Base-by-base conservation (phyloP, 30 jellyfish, hydroid and myxozoan genomes). In the Phacellophora camtschatica region DNA sequence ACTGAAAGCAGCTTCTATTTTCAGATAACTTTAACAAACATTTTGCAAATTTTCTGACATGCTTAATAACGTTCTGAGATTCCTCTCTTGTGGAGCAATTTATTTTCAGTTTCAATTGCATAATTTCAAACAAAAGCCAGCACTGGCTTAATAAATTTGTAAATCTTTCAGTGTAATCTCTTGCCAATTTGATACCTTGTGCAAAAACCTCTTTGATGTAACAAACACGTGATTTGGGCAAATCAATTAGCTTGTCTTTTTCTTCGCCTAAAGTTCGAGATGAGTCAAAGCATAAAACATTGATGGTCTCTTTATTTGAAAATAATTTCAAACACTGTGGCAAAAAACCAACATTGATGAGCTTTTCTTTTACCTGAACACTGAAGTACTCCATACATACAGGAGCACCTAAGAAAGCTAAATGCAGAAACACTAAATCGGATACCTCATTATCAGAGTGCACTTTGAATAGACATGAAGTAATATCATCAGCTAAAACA, bases 61-160 rank as follows among this genome's bases (percentile, higher is more conserved):
- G 54, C 34, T 89, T 89, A 45, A 83, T 32, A 31, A 28, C 76
- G 18, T 23, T 25, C 48, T 74, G 82, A n/a, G 24, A 24, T 51
- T 42, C 49, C 2, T 42, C 71, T 10, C 73, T 55, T 19, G 30
- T 56, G 25, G 54, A 45, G 18, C 32, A n/a, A 0, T 29, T 59
- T 19, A 23, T 15, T 16, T 30, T 57, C 57, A 16, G n/a, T 33
- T 87, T 45, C 66, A 83, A 43, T 27, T 80, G 74, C 64, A 70
- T 33, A 43, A 81, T 32, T 66, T 92, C 95, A 80, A 92, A 85
- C 25, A 86, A 88, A 5, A 92, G 69, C 95, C 96, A 86, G 42
- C 83, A 51, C 65, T 62, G 90, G 29, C 90, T 49, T 41, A 92
- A 19, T 6, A 35, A 20, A 33, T 67, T 77, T 10, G 74, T 42